Evolutionary conservation across 2,797 vertebrate genomes (phyloP), one percentile per base, ranked within the genome.

Genomic region (Champsocephalus gunnari): DNA sequence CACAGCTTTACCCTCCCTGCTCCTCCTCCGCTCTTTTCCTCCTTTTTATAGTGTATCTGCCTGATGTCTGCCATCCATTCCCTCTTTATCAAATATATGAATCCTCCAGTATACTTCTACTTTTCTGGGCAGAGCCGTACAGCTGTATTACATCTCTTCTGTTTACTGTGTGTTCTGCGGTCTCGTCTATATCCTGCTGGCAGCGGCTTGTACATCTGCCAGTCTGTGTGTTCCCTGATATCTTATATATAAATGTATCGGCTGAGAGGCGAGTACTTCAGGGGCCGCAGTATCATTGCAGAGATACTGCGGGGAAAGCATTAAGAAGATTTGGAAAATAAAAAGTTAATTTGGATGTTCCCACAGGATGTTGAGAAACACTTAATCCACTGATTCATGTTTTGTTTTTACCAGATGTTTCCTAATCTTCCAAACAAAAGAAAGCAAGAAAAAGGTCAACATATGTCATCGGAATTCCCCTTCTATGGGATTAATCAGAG

Each of bases 1-100:
- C 93, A 83, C 72, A 86, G 88, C 78, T 76, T 51, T 77, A 67
- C 75, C 86, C 88, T 83, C 72, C 79, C 75, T 57, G n/a, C 75
- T 78, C 80, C 79, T 81, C 59, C 43, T 62, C 72, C 61, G 9
- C 71, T 78, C 66, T 50, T 67, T 60, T 77, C 44, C 71, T 38
- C 60, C 82, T 62, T 78, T 75, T 47, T 73, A 38, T 9, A 38
- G 8, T 38, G 34, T 38, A 73, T 80, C 72, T 81, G 43, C 60
- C 75, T 62, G 9, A 14, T 58, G 54, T 51, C 73, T 79, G 82
- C 77, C 14, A 87, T 82, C 63, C 44, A 12, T 38, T 78, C 70
- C 14, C 38, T 2, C 49, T 24, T 12, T 12, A 68, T 67, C 59
- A 66, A 71, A 56, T 54, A 32, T 53, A 55, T 49, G 54, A 72